Conservation (phyloP, 2,113 vertebrate species). For the Delphinus delphis region DNA sequence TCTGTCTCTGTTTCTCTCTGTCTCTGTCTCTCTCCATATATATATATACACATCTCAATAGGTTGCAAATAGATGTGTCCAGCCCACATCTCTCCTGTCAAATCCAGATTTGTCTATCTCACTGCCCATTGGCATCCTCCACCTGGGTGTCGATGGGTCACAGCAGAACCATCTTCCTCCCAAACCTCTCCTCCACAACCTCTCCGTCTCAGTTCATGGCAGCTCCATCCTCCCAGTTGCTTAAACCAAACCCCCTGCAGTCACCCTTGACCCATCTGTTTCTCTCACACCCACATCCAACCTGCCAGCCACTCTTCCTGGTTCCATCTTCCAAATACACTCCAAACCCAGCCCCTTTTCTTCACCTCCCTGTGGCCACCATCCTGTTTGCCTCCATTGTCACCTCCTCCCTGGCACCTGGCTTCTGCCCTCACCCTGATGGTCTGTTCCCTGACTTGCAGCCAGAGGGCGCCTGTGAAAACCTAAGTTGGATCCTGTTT, state of each 20-base stretch:
- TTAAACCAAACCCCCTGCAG: not conserved
- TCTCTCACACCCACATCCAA: not conserved
- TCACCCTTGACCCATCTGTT: not conserved
- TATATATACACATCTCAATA: too few species aligned
- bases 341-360: not conserved
- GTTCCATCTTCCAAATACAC: not conserved
- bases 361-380: accelerated
- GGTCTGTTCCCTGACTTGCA: not conserved
- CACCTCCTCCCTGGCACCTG: accelerated
- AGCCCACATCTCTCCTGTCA: not conserved
- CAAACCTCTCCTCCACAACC: accelerated
- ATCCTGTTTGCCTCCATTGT: not conserved
- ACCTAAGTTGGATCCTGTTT: accelerated
- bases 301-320: not conserved
- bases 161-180: too few species aligned
- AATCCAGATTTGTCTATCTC: too few species aligned
- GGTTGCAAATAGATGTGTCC: not conserved
- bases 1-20: not conserved
- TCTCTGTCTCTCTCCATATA: not conserved
- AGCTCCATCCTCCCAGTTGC: not conserved
- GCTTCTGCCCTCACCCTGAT: not conserved
- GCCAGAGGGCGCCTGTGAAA: not conserved
- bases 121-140: not conserved
- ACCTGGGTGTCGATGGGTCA: accelerated
- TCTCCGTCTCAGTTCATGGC: accelerated